phyloP scores from a whole-genome alignment of 1,140 invertebrate genomes.

The Nautilus pompilius region DNA sequence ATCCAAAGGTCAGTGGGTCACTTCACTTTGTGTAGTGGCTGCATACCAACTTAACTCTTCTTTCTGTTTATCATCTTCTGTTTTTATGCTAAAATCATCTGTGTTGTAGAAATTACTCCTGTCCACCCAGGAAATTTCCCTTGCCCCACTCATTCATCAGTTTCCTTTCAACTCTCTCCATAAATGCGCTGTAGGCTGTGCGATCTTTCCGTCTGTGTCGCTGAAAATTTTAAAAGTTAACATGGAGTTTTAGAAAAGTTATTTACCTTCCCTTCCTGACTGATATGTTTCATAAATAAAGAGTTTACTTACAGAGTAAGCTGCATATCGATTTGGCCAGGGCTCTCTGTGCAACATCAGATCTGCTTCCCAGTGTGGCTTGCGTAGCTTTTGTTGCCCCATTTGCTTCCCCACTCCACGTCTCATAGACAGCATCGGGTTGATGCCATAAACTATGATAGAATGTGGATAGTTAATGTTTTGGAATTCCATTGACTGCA shows the following conservation, averaged over 20 bases:
- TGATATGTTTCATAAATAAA: too few species aligned
- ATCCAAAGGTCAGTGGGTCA: too few species aligned
- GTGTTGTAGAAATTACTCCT: not conserved
- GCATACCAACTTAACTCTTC: too few species aligned
- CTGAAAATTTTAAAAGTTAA: constrained; percentile 10
- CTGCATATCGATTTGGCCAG: constrained; percentile 29
- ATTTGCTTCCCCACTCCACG: constrained; percentile 26
- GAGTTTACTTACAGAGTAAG: constrained; percentile 27
- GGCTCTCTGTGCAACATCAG: constrained; percentile 25
- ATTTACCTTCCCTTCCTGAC: not conserved
- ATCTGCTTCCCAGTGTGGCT: constrained; percentile 29
- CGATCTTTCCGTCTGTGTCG: constrained; percentile 24
- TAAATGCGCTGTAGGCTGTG: constrained; percentile 35
- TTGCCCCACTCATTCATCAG: constrained; percentile 19
- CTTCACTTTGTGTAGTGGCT: too few species aligned
- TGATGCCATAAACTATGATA: too few species aligned
- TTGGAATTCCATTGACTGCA: too few species aligned
- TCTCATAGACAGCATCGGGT: too few species aligned
- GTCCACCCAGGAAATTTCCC: too few species aligned
- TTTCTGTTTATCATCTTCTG: too few species aligned
- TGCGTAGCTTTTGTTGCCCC: constrained; percentile 24
- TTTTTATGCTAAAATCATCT: too few species aligned
- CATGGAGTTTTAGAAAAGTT: not conserved
- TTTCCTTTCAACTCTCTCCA: constrained; percentile 29
- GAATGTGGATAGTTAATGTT: too few species aligned